A percentile compares a stretch with the other conserved stretches of the same genome.
Conservation (phyloP, 2,888 invertebrate genomes). For the Frankliniella intonsa region DNA sequence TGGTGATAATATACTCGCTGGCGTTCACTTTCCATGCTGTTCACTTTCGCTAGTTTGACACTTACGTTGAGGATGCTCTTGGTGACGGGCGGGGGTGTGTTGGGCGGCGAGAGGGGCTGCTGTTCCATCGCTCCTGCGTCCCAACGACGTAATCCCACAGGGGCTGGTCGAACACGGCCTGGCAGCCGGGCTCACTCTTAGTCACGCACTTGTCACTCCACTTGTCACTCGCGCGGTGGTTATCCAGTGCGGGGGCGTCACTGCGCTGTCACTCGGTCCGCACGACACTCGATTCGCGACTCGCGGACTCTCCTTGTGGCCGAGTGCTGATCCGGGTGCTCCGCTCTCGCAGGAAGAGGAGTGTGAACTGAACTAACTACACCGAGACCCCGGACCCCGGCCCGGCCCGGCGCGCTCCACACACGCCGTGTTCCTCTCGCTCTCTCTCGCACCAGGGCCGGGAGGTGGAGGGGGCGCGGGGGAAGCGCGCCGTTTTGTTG, state of each 20-base stretch:
- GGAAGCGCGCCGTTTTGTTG: constrained; percentile 13
- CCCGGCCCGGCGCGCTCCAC: neutral
- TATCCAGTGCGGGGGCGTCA: neutral
- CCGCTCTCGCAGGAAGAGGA: neutral
- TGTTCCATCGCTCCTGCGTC: neutral
- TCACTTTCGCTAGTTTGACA: neutral
- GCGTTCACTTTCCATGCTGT: no score
- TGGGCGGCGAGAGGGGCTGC: neutral
- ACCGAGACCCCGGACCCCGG: neutral
- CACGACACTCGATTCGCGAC: no score
- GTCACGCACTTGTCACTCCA: neutral
- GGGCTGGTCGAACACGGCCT: neutral
- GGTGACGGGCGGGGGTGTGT: neutral
- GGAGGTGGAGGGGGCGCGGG: neutral
- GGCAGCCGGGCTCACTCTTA: neutral
- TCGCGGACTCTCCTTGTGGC: neutral
- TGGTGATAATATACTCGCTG: no score
- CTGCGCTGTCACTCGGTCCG: no score
- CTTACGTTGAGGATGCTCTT: neutral
- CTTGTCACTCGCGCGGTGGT: neutral
- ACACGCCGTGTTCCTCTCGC: neutral
- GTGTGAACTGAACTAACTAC: constrained; percentile 10
- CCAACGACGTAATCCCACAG: neutral
- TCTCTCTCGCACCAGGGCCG: neutral
- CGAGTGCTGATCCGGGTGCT: no score